Base-by-base conservation (phyloP, 2,888 invertebrate species). In the Drosophila tanythrix region DNA sequence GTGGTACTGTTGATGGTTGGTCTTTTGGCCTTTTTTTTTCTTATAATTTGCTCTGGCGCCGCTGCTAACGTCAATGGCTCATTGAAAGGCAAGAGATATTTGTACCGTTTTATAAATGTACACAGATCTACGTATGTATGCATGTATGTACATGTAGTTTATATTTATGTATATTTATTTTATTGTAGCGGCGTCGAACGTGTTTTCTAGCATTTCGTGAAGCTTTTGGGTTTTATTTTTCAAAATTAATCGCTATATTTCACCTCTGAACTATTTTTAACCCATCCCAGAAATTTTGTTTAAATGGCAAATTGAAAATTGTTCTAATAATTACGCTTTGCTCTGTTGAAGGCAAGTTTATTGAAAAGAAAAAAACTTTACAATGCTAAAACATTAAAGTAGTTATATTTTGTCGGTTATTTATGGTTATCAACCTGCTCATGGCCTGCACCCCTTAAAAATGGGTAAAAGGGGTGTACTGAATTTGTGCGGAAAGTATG, bases 151-250 rank as follows among this genome's bases (percentile, higher is more conserved):
- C 27, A 55, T 55, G 3, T 55, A 18, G 15, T 43, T 6, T 43
- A 27, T 36, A 15, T 53, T 25, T 46, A 27, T 57, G 21, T 38
- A 35, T 31, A 25, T 52, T 25, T 56, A 48, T 33, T 70, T 70
- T 55, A 60, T 74, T 73, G 52, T 57, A 65, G 61, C 52, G 56
- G 40, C 25, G 56, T 35, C 29, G 36, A 63, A 60, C 51, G 61
- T 59, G 71, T 61, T 76, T 68, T 76, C 71, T 80, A 76, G 46
- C 76, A 70, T 79, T 82, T 82, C 82, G 79, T 81, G 84, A 69
- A 68, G 63, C 51, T 62, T 74, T 53, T 56, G 1, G 13, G 15
- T 48, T 70, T 71, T 73, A 10, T 0, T 68, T 64, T 69, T 73
- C 70, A 61, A 73, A 68, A 76, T 88, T 83, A 88, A 79, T 79